A percentile compares a stretch with the other conserved stretches of the same genome.
These are phyloP conservation scores for Eupithecia exiguata DNA, from an alignment of 2,888 invertebrate species.

Conservation along the genomic window DNA sequence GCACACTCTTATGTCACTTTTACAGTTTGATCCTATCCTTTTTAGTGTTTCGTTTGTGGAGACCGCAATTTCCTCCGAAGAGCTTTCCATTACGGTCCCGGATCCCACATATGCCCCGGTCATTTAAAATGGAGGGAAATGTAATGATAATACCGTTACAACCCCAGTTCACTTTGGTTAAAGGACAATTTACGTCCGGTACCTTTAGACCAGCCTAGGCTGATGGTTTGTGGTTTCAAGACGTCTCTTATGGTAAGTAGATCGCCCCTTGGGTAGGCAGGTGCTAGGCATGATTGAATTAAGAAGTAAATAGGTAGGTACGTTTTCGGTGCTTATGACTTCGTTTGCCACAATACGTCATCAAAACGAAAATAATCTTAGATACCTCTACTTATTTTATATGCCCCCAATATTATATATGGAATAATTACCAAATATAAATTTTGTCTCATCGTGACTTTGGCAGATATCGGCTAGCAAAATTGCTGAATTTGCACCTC, in stretches of 20 bases:
- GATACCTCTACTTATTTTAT: no score
- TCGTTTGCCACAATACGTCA: not conserved
- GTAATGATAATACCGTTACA: constrained; percentile 59
- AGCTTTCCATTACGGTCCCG: constrained; percentile 54
- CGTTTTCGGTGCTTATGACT: not conserved
- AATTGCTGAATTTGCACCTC: no score
- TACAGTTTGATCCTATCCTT: constrained; percentile 41
- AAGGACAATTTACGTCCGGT: constrained; percentile 42
- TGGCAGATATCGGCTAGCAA: no score
- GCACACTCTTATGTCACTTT: constrained; percentile 24
- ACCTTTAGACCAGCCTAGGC: constrained; percentile 10
- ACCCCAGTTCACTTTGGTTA: constrained; percentile 46
- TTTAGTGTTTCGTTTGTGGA: constrained; percentile 47
- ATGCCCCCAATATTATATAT: no score
- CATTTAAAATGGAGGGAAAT: constrained; percentile 55
- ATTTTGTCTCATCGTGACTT: no score
- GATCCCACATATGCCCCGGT: constrained; percentile 47
- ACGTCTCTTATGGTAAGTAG: constrained; percentile 12
- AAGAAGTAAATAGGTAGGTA: not conserved
- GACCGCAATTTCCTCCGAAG: constrained; percentile 60
- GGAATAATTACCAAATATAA: no score
- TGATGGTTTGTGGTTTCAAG: constrained; percentile 32
- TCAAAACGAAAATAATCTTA: not conserved
- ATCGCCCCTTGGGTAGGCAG: not conserved
- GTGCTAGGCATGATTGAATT: not conserved